A percentile compares a stretch with the other conserved stretches of the same genome.
Conservation (phyloP, 2,888 invertebrate genomes). For the Onthophagus sagittarius region DNA sequence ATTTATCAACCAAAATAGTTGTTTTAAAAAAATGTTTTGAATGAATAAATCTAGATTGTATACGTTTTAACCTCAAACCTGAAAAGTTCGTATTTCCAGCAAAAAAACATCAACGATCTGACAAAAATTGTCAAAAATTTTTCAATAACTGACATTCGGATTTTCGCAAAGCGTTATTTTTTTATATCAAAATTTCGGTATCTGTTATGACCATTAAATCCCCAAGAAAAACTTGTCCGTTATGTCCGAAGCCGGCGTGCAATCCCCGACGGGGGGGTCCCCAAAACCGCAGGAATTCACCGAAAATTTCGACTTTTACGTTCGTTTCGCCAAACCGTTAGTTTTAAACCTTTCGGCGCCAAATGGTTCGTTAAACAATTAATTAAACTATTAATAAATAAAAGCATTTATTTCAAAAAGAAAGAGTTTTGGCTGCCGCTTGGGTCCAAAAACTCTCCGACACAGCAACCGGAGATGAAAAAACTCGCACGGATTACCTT, state of each 20-base stretch:
- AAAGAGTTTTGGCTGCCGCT: slow-evolving; percentile 46
- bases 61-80: too few species aligned
- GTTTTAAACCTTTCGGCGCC: slow-evolving; percentile 45
- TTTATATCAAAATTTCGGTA: slow-evolving; percentile 28
- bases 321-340: slow-evolving; percentile 47
- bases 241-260: slow-evolving; percentile 3
- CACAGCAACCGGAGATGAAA: slow-evolving; percentile 35
- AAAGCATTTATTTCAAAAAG: slow-evolving; percentile 34
- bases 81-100: too few species aligned
- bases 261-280: slow-evolving; percentile 5
- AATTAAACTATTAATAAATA: too few species aligned
- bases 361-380: slow-evolving; percentile 43
- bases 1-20: too few species aligned
- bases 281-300: background rate
- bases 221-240: background rate
- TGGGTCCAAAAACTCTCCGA: slow-evolving; percentile 48
- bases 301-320: slow-evolving; percentile 44
- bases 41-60: too few species aligned
- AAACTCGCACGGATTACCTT: slow-evolving; percentile 44
- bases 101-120: too few species aligned
- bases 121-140: too few species aligned
- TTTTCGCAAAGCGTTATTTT: too few species aligned
- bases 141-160: too few species aligned
- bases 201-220: background rate
- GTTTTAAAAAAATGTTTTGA: too few species aligned